Conservation (phyloP, 2,113 vertebrate genomes). For the Sorex araneus region DNA sequence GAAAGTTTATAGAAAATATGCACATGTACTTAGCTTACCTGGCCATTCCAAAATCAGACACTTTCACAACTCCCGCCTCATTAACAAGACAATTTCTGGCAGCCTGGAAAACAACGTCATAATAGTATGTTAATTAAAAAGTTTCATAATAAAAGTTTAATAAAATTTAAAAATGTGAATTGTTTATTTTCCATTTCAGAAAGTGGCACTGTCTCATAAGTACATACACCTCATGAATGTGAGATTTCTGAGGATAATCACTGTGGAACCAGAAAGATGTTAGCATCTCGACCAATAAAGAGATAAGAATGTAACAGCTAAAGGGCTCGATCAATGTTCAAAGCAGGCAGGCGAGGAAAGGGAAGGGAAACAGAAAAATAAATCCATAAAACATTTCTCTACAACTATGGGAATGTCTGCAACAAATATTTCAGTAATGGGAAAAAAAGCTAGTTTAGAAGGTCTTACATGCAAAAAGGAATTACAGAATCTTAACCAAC, state of each 20-base stretch:
- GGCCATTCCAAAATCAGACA: slow-evolving; percentile 98
- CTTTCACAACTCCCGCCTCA: slow-evolving; percentile 94
- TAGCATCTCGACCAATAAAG: too few species aligned
- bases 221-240: neutral
- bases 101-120: slow-evolving; percentile 89
- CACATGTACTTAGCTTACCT: slow-evolving; percentile 89
- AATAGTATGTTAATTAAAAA: slow-evolving; percentile 41
- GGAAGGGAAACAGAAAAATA: too few species aligned
- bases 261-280: too few species aligned
- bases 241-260: too few species aligned
- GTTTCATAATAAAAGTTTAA: neutral
- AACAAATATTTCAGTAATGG: neutral
- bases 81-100: slow-evolving; percentile 97
- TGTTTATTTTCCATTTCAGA: slow-evolving; percentile 24
- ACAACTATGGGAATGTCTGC: neutral
- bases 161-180: neutral
- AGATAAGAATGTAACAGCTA: too few species aligned
- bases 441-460: neutral
- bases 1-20: neutral
- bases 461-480: neutral
- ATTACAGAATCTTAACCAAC: neutral
- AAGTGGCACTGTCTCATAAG: neutral
- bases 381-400: too few species aligned
- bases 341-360: too few species aligned
- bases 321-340: too few species aligned